Conservation (phyloP, 2,888 invertebrate genomes). For the Troides helena region DNA sequence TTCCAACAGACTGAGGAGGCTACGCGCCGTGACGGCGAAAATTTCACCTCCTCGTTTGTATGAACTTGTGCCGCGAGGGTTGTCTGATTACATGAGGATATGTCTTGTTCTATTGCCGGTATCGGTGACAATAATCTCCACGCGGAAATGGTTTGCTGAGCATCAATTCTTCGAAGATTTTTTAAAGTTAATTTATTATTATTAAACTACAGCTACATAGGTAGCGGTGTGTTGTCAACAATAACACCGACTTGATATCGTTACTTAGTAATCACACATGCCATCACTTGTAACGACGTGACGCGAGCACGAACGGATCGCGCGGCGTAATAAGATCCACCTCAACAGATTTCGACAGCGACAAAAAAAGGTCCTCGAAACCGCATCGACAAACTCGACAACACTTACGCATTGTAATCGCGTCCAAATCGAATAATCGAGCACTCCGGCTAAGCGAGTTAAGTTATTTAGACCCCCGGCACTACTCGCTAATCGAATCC, state of each 20-base stretch:
- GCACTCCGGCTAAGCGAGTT: constrained; percentile 70
- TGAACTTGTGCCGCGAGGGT: background rate
- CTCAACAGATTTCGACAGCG: constrained; percentile 10
- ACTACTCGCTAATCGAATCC: constrained; percentile 74
- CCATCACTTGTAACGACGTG: too few species aligned
- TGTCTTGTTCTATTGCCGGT: too few species aligned
- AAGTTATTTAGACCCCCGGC: constrained; percentile 69
- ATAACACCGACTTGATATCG: too few species aligned
- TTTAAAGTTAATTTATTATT: too few species aligned
- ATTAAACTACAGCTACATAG: too few species aligned
- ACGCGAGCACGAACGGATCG: too few species aligned
- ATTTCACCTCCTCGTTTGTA: background rate
- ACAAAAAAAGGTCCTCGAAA: constrained; percentile 33
- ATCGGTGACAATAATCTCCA: too few species aligned
- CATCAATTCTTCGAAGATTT: too few species aligned
- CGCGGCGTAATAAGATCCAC: background rate
- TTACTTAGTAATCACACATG: too few species aligned
- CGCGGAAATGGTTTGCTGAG: too few species aligned
- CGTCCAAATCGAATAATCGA: constrained; percentile 70
- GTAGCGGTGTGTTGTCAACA: too few species aligned
- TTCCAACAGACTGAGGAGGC: constrained; percentile 38
- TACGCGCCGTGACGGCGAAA: constrained; percentile 24
- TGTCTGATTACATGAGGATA: background rate
- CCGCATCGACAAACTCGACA: constrained; percentile 53
- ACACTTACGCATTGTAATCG: constrained; percentile 72